phyloP scores from a whole-genome alignment of 2,888 invertebrate species.

The Esperia sulphurella region DNA sequence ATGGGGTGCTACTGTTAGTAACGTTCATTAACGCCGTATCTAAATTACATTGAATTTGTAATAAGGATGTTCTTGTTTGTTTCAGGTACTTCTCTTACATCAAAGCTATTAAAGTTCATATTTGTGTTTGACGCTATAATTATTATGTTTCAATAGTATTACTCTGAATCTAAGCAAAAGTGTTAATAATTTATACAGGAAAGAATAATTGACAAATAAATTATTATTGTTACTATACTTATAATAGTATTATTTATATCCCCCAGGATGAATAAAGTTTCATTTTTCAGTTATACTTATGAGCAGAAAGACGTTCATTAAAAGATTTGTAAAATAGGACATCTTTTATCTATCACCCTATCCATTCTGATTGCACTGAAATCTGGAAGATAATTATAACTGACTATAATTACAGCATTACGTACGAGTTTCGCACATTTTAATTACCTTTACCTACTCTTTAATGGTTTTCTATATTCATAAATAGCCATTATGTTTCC shows the following conservation, averaged over 20 bases:
- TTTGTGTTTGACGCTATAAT: conserved; percentile 3
- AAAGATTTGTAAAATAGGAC: no score
- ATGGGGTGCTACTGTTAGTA: background rate
- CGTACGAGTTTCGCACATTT: no score
- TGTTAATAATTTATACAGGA: conserved; percentile 5
- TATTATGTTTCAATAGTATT: background rate
- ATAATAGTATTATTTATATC: background rate
- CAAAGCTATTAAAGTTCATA: conserved; percentile 10
- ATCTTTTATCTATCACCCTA: no score
- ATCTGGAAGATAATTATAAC: no score
- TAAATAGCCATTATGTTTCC: no score
- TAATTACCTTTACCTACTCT: no score
- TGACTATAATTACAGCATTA: no score
- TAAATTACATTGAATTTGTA: background rate
- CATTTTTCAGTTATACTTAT: no score
- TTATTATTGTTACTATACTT: conserved; percentile 12
- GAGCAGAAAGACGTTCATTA: no score
- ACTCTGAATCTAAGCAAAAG: background rate
- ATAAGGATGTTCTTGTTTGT: conserved; percentile 13
- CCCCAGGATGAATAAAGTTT: no score
- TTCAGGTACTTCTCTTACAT: conserved; percentile 14
- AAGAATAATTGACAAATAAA: conserved; percentile 8
- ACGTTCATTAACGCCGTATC: background rate
- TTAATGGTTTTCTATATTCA: no score
- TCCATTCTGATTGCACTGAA: no score